phyloP scores from a whole-genome alignment of 2,888 invertebrate species.

The Drosophila fulvimacula region DNA sequence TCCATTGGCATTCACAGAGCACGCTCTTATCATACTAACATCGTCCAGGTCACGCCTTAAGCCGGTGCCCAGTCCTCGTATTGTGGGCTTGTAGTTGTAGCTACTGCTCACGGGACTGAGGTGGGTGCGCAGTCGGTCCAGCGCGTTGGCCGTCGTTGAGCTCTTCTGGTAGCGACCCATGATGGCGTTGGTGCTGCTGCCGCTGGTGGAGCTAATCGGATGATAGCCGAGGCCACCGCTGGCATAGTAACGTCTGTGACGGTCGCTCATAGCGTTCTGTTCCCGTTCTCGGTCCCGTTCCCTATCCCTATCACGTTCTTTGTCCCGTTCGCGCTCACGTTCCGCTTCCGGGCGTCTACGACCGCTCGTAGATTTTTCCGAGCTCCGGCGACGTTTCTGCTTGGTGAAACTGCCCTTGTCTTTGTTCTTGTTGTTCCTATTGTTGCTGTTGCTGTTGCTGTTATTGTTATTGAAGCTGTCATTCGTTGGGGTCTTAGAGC shows the following conservation, averaged over 20 bases:
- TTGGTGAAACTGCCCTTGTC: conserved; percentile 42
- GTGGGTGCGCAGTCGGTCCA: conserved; percentile 84
- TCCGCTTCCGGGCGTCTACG: conserved; percentile 63
- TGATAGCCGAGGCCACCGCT: conserved; percentile 75
- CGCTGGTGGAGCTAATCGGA: conserved; percentile 49
- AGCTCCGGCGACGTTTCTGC: conserved; percentile 70
- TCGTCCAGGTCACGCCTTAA: conserved; percentile 81
- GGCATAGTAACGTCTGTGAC: conserved; percentile 83
- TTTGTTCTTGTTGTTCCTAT: conserved; percentile 46
- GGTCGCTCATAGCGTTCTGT: conserved; percentile 81
- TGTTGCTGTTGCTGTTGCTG: conserved; percentile 44
- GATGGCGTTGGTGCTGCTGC: conserved; percentile 47
- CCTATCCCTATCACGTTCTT: conserved; percentile 45
- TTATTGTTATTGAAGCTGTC: conserved; percentile 43
- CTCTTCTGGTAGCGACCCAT: conserved; percentile 82
- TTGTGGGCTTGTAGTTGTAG: conserved; percentile 84
- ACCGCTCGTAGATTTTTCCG: conserved; percentile 62
- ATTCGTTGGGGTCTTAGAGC: conserved; percentile 75
- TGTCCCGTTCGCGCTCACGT: conserved; percentile 36
- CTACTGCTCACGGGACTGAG: conserved; percentile 83
- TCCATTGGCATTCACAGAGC: conserved; percentile 63
- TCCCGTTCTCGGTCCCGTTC: conserved; percentile 45
- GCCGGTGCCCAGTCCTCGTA: conserved; percentile 80
- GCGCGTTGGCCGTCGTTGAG: conserved; percentile 81
- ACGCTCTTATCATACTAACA: conserved; percentile 79